Base-by-base conservation (phyloP, 2,888 invertebrate genomes). In the Heliconius ismenius region DNA sequence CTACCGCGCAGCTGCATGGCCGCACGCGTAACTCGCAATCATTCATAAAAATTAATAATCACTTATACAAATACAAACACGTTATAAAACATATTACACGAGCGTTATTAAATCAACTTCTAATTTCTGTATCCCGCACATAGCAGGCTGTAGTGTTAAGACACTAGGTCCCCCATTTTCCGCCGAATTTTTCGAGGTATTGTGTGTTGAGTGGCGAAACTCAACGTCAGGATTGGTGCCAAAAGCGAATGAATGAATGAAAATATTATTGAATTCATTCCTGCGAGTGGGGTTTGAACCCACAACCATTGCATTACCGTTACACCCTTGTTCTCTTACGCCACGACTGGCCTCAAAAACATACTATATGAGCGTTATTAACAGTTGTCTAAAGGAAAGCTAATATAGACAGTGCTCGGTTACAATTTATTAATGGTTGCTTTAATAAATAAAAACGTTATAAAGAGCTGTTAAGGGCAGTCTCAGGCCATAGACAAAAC, bases 401-500 rank as follows among this genome's bases (percentile, higher is more conserved):
- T 76, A 78, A 81, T 77, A 73, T 78, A 77, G 65, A 63, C 63
- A 64, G 77, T 76, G 73, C 80, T 81, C 74, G 70, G 73, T 81
- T 78, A 81, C 79, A 78, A 78, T 88, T 85, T 89, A 89, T 89
- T 84, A 86, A 86, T 83, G 86, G 85, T 85, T 84, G 85, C 82
- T 79, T 85, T 85, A 86, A 90, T 88, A 88, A 88, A 88, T 90
- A 88, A 86, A 82, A 86, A 85, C 86, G 84, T 86, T 87, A 88
- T 87, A 87, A 87, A 79, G 77, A 81, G 79, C 81, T 83, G 84
- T 85, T 82, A 83, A 84, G 83, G 82, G 82, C 80, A 82, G 82
- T 81, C 81, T 82, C 81, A 79, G 79, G 81, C 74, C 81, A 82
- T 84, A 89, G 89, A 91, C 89, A 89, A 89, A 90, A 87, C 87